These are phyloP conservation scores for Clamator glandarius DNA, from an alignment of 2,797 vertebrate species.

Conservation along the genomic window DNA sequence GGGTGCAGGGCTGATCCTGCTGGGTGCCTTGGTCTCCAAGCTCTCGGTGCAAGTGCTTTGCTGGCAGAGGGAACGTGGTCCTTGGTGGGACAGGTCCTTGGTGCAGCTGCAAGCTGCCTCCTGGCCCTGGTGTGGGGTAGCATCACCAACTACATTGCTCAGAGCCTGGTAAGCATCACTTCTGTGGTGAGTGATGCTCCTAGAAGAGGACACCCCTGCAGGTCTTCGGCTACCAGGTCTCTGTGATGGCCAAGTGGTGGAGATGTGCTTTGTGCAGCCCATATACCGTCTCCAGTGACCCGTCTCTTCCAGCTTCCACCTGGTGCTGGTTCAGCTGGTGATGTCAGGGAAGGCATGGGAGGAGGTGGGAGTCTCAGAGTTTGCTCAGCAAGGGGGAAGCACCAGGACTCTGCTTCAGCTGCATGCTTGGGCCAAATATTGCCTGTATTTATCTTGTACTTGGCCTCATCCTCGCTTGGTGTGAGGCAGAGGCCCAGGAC, in stretches of 20 bases:
- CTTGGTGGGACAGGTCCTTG: neutral
- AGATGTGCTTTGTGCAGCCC: neutral
- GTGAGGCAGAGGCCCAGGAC: neutral
- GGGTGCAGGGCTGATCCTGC: neutral
- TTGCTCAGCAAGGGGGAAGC: neutral
- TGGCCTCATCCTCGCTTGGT: neutral
- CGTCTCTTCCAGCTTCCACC: neutral
- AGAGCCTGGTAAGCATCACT: rapidly evolving
- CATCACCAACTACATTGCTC: rapidly evolving
- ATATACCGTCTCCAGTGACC: neutral
- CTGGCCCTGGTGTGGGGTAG: rapidly evolving
- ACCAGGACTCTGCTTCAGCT: neutral
- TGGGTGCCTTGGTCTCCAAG: neutral
- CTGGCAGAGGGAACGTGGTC: neutral
- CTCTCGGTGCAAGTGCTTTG: rapidly evolving
- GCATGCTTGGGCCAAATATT: neutral
- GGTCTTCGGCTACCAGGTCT: neutral
- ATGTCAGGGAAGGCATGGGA: neutral
- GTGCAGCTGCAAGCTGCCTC: neutral
- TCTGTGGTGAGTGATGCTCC: neutral
- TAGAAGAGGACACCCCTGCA: rapidly evolving
- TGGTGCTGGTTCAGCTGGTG: neutral
- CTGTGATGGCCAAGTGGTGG: neutral
- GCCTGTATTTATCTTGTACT: neutral
- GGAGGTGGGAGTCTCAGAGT: neutral